Percentiles rank a stretch among this genome's conserved stretches.
phyloP scores from a whole-genome alignment of 64 coral and sea anemone genomes.

The Montipora efflorescens region DNA sequence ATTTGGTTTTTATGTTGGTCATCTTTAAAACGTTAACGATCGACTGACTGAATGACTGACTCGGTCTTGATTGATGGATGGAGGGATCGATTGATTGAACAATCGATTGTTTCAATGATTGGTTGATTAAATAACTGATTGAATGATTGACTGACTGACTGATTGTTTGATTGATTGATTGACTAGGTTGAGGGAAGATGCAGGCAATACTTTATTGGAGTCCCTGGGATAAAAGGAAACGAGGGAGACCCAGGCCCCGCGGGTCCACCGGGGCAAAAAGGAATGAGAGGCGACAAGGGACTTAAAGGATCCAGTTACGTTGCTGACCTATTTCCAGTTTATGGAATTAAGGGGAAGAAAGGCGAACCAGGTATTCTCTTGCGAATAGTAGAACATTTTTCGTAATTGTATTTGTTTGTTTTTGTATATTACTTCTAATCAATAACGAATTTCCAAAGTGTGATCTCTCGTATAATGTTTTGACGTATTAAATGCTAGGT shows the following conservation, averaged over 20 bases:
- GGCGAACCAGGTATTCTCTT: constrained; percentile 37
- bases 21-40: too few species aligned
- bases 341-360: constrained; percentile 68
- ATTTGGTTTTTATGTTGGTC: too few species aligned
- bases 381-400: not conserved
- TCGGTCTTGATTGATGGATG: not conserved
- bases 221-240: constrained; percentile 51
- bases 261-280: constrained; percentile 57
- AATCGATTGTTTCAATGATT: too few species aligned
- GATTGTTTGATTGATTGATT: not conserved
- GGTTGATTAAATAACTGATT: not conserved
- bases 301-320: constrained; percentile 19
- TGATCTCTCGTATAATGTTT: not conserved
- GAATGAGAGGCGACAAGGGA: constrained; percentile 59
- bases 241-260: constrained; percentile 48
- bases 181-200: constrained; percentile 74
- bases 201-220: constrained; percentile 57
- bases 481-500: not conserved
- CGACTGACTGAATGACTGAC: too few species aligned
- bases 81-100: not conserved
- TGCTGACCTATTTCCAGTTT: not conserved
- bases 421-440: not conserved
- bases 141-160: not conserved
- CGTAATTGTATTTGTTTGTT: not conserved
- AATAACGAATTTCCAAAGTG: not conserved